phyloP scores from a whole-genome alignment of 2,113 vertebrate species.

The Tachycineta bicolor region DNA sequence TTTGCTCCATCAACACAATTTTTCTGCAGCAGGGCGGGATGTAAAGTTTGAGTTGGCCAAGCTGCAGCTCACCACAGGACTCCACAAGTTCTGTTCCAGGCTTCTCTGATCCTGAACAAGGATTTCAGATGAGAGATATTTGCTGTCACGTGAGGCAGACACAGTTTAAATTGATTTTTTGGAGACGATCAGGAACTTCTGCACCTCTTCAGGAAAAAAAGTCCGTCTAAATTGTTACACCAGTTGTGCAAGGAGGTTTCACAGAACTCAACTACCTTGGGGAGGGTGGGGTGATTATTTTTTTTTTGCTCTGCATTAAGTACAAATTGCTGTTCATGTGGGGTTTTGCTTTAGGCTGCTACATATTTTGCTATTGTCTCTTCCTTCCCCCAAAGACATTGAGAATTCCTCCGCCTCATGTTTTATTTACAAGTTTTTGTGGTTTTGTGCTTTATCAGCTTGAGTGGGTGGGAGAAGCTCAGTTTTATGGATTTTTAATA shows the following conservation, averaged over 20 bases:
- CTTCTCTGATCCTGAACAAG: neutral
- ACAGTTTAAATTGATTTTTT: neutral
- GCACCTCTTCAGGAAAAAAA: neutral
- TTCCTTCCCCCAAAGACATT: neutral
- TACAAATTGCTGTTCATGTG: neutral
- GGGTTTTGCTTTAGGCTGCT: neutral
- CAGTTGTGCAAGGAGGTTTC: neutral
- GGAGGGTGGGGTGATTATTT: neutral
- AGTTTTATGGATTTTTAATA: neutral
- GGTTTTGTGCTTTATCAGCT: slow-evolving; percentile 12
- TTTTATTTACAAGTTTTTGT: slow-evolving; percentile 16
- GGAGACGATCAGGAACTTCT: neutral
- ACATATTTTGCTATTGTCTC: slow-evolving; percentile 3
- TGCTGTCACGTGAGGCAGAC: neutral
- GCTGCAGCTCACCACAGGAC: neutral
- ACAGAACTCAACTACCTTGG: neutral
- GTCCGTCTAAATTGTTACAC: neutral
- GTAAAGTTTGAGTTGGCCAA: neutral
- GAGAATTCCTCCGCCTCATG: neutral
- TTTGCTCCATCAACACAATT: neutral
- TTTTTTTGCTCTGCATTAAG: neutral
- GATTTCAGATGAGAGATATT: neutral
- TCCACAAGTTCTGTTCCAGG: too few relatives aligned
- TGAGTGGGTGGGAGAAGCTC: neutral
- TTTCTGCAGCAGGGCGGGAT: neutral